phyloP scores from a whole-genome alignment of 2,797 vertebrate species.

The Sciurus vulgaris region DNA sequence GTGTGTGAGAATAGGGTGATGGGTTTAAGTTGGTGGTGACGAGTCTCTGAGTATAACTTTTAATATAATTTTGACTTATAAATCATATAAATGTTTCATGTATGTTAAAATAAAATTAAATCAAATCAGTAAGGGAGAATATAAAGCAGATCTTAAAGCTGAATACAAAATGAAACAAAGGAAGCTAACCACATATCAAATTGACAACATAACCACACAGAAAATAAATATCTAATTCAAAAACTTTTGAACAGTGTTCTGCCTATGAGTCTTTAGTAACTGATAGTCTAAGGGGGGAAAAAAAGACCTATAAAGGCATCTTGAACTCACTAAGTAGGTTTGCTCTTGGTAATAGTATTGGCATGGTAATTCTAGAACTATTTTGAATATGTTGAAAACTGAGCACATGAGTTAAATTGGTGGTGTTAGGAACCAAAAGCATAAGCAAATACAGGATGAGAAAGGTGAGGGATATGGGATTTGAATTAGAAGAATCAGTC shows the following conservation, averaged over 20 bases:
- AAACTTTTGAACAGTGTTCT: background rate
- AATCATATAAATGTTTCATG: conserved; percentile 37
- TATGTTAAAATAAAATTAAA: conserved; percentile 69
- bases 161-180: conserved; percentile 57
- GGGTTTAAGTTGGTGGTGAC: background rate
- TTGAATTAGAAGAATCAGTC: background rate
- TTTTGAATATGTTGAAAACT: background rate
- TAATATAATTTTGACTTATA: conserved; percentile 41
- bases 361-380: background rate
- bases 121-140: conserved; percentile 23
- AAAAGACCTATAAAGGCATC: background rate
- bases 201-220: background rate
- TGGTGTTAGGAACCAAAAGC: background rate
- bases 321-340: background rate
- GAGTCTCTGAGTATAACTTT: background rate
- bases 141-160: conserved; percentile 56
- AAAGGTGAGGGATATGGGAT: background rate
- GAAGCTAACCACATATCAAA: conserved; percentile 27
- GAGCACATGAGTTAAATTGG: background rate
- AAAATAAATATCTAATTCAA: conserved; percentile 41
- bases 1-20: background rate
- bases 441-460: background rate
- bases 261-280: background rate
- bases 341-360: background rate
- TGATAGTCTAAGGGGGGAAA: background rate